Conservation (phyloP, 1,140 invertebrate genomes). For the Limonius californicus region DNA sequence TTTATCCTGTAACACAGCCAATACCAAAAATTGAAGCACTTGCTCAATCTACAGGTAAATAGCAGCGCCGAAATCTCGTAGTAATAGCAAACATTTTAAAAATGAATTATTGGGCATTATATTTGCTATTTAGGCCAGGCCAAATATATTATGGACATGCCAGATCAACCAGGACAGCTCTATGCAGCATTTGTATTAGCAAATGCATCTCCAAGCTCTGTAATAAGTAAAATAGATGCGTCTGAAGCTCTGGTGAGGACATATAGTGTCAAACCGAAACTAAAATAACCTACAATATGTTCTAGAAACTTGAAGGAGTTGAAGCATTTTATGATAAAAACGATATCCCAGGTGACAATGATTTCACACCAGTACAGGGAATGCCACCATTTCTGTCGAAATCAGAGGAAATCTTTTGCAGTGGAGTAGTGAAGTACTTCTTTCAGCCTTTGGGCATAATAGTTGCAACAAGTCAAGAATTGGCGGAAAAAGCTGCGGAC, state of each 20-base stretch:
- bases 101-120: neutral
- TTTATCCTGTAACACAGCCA: constrained; percentile 77
- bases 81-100: too few relatives aligned
- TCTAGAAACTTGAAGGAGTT: constrained; percentile 64
- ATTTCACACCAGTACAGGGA: constrained; percentile 45
- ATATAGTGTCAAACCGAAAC: too few relatives aligned
- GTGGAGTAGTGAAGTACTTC: constrained; percentile 55
- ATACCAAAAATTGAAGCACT: constrained; percentile 72
- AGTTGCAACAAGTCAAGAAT: constrained; percentile 56
- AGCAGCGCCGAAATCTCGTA: too few relatives aligned
- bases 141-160: constrained; percentile 61
- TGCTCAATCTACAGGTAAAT: constrained; percentile 54
- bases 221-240: constrained; percentile 56
- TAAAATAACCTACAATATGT: too few relatives aligned
- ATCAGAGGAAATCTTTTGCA: constrained; percentile 53
- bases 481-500: constrained; percentile 60
- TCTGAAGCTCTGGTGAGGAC: constrained; percentile 59
- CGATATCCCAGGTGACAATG: constrained; percentile 73
- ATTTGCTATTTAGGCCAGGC: constrained; percentile 59
- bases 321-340: constrained; percentile 65
- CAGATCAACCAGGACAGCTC: constrained; percentile 52
- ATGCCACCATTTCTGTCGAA: too few relatives aligned
- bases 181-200: constrained; percentile 62
- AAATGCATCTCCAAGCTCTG: constrained; percentile 49
- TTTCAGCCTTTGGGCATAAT: constrained; percentile 72